A percentile compares a stretch with the other conserved stretches of the same genome.
These are phyloP conservation scores for Odocoileus hemionus DNA, from an alignment of 2,113 vertebrate species.

Conservation along the genomic window DNA sequence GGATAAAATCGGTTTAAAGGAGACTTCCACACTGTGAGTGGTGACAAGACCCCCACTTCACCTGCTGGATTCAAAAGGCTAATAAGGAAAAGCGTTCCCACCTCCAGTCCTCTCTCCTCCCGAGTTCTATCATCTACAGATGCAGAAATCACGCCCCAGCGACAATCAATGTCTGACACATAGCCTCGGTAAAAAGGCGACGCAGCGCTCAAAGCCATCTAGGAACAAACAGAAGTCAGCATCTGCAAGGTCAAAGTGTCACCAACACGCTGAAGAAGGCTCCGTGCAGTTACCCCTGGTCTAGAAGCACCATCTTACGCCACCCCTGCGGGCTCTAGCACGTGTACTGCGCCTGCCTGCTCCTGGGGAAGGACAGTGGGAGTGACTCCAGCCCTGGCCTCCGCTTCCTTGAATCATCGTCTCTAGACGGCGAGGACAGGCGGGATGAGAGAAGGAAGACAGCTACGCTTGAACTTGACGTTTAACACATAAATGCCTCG, in stretches of 20 bases:
- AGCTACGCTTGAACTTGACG: not conserved
- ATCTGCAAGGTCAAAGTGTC: not conserved
- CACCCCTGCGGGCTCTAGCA: not conserved
- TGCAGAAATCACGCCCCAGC: slow-evolving; percentile 98
- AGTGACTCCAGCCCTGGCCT: not conserved
- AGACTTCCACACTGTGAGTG: not conserved
- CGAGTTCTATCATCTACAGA: slow-evolving; percentile 95
- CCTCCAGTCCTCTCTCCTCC: slow-evolving; percentile 95
- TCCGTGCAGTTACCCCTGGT: not conserved
- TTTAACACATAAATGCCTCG: not conserved
- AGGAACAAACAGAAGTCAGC: slow-evolving; percentile 58
- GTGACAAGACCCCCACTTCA: not conserved
- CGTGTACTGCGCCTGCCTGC: not conserved
- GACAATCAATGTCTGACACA: slow-evolving; percentile 96
- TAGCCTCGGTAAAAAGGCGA: slow-evolving; percentile 97
- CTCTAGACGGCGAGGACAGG: not conserved
- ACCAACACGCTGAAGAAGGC: not conserved
- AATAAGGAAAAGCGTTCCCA: slow-evolving; percentile 57
- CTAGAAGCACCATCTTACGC: not conserved
- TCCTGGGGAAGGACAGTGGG: not conserved
- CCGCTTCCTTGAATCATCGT: not conserved
- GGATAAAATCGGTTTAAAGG: not conserved
- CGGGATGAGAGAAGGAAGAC: not conserved
- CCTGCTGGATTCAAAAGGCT: not conserved
- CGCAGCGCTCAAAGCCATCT: slow-evolving; percentile 98